Base-by-base conservation (phyloP, 2,888 invertebrate species). In the Andrena trimmerana region DNA sequence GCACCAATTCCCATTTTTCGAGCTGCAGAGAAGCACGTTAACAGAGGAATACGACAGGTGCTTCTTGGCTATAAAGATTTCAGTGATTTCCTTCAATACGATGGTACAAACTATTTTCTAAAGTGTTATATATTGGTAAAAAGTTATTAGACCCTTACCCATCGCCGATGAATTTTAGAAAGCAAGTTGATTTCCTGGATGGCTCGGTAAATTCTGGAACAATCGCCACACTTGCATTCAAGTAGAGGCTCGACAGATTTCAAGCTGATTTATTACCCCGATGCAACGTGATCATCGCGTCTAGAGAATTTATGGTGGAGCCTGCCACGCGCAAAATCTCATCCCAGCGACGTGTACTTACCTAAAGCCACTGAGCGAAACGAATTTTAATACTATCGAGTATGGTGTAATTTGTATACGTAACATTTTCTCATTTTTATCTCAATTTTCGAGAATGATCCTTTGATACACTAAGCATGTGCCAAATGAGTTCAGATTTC, bases 181-280 rank as follows among this genome's bases (percentile, higher is more conserved):
- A 52, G 13, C 10, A 36, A 13, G 20, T 52, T 65, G 31, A 71
- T 63, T 71, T 33, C 48, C n/a, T n/a, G 27, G 10, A 29, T 24
- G 52, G 20, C 27, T 29, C 36, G 27, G n/a, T 66, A 36, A 81
- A 81, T 75, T 73, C 63, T 82, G 52, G 8, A 13, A 36, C 24
- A 31, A 52, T 48, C 20, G 29, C 48, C 29, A 7, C 54, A 20
- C 20, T 70, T 42, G 63, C 60, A 24, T 71, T 24, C 33, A 31
- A 57, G 33, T 33, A 84, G 84, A 68, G 33, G 36, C 52, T 67
- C 77, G 74, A 74, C 59, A 33, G 63, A 36, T 54, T 65, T 57
- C n/a, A 52, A 42, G n/a, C 68, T 73, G 73, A 84, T 82, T 75
- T 84, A 78, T 78, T 76, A 70, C 36, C 48, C 52, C 16, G 54